Percentiles rank a stretch among this genome's conserved stretches.
Evolutionary conservation across 2,113 vertebrate species (phyloP).

Genomic region (Caranx ignobilis): DNA sequence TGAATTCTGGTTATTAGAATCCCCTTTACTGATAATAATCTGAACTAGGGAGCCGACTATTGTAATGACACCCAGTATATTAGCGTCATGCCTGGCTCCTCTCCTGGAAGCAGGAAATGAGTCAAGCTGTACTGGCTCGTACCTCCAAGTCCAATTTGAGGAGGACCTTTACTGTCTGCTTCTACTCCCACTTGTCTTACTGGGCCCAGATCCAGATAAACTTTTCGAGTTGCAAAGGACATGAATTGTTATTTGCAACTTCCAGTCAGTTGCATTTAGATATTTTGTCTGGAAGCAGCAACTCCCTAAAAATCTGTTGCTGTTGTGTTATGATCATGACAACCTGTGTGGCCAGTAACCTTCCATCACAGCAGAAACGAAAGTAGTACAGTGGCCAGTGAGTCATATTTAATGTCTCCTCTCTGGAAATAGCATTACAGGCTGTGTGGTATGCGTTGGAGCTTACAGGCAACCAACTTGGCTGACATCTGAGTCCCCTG

Average conservation of each 20-base stretch:
- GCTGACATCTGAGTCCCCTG: conserved; percentile 25
- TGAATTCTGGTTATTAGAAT: conserved; percentile 25
- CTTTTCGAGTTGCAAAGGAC: background rate
- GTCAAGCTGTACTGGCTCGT: conserved; percentile 4
- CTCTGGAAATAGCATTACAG: conserved; percentile 8
- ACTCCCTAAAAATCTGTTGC: background rate
- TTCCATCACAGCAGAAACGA: background rate
- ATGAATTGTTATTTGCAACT: background rate
- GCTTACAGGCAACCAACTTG: conserved; percentile 18
- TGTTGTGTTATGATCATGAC: background rate
- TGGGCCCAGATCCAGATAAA: background rate
- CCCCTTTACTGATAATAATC: background rate
- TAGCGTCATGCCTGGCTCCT: background rate
- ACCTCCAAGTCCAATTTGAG: background rate
- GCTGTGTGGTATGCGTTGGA: conserved; percentile 22
- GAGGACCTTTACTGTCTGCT: background rate
- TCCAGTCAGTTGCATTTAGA: background rate
- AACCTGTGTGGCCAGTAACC: background rate
- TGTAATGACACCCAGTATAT: background rate
- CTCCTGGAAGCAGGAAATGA: conserved; percentile 47
- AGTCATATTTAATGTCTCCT: conserved; percentile 34
- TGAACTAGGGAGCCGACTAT: background rate
- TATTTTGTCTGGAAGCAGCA: background rate
- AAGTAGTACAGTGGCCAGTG: background rate
- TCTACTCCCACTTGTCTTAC: background rate